Base-by-base conservation (phyloP, 2,797 vertebrate genomes). In the Clarias pachynema region DNA sequence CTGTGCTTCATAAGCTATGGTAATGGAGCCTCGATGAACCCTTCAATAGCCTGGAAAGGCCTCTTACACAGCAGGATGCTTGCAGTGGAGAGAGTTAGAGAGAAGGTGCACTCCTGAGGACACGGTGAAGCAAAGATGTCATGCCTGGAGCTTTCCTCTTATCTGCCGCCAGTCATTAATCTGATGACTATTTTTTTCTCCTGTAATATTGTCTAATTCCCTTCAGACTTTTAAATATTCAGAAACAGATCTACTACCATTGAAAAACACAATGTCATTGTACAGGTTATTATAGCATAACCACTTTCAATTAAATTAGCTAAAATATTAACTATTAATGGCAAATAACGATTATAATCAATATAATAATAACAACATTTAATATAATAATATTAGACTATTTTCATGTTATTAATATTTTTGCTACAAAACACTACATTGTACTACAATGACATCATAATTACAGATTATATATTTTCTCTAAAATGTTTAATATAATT, bases 21-120 rank as follows among this genome's bases (percentile, higher is more conserved):
- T 94, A 95, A 95, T 94, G 89, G 91, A 90, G 88, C 91, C 93
- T 91, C 92, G 92, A 94, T 94, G 93, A 94, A 95, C 93, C 95
- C 90, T 93, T 94, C 92, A 93, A 93, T 90, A 88, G 93, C 90
- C 90, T 92, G 90, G 89, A 94, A 93, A 74, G 93, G 89, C 92
- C 91, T 92, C 92, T 93, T 84, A 65, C 69, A 87, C 83, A 34
- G 77, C 53, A 40, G 53, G 81, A 80, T 79, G 66, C 87, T 79
- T 68, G 66, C 72, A 69, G 62, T 72, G 73, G 69, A 74, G 79
- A 84, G 84, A 85, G 68, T 77, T 26, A 31, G 79, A 65, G 34
- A 84, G 8, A 57, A 83, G 79, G 57, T 62, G 49, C 82, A 78
- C 66, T 84, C 75, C 18, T 82, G 66, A 18, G 5, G 20, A 79